phyloP scores from a whole-genome alignment of 2,797 vertebrate genomes.

The Protosalanx chinensis region DNA sequence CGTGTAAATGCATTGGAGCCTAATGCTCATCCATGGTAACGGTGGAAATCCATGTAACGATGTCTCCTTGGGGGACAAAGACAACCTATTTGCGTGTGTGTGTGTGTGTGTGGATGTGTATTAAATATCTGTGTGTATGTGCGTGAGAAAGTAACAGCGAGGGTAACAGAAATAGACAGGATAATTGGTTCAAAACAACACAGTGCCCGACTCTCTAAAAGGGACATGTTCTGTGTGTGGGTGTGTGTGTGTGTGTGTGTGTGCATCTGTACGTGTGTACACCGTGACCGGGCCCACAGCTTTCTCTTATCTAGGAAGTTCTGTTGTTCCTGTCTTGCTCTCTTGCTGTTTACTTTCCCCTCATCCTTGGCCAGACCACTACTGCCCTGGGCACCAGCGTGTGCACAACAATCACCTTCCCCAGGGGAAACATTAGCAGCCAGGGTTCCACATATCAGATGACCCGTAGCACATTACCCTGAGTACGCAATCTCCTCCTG shows the following conservation, averaged over 20 bases:
- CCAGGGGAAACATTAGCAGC: constrained; percentile 67
- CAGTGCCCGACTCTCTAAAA: too few species aligned
- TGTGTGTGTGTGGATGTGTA: background rate
- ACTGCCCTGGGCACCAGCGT: constrained; percentile 53
- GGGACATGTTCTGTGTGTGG: too few species aligned
- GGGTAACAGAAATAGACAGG: too few species aligned
- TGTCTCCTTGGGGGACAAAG: background rate
- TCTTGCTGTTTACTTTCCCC: constrained; percentile 51
- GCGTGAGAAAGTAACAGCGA: too few species aligned
- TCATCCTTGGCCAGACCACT: constrained; percentile 46
- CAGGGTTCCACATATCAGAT: constrained; percentile 65
- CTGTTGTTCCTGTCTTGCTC: constrained; percentile 33
- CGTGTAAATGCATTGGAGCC: background rate
- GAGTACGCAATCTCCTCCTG: constrained; percentile 33
- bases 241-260: constrained; percentile 1
- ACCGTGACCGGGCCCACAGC: constrained; percentile 40
- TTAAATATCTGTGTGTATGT: background rate
- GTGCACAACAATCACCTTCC: constrained; percentile 57
- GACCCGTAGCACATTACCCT: constrained; percentile 60
- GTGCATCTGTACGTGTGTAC: background rate
- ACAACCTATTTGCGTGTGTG: background rate
- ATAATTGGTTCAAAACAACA: too few species aligned
- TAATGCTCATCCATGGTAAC: background rate
- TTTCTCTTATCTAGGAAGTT: constrained; percentile 47
- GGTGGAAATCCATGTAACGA: background rate